phyloP scores from a whole-genome alignment of 2,113 vertebrate genomes.

The Sinocyclocheilus anophthalmus region DNA sequence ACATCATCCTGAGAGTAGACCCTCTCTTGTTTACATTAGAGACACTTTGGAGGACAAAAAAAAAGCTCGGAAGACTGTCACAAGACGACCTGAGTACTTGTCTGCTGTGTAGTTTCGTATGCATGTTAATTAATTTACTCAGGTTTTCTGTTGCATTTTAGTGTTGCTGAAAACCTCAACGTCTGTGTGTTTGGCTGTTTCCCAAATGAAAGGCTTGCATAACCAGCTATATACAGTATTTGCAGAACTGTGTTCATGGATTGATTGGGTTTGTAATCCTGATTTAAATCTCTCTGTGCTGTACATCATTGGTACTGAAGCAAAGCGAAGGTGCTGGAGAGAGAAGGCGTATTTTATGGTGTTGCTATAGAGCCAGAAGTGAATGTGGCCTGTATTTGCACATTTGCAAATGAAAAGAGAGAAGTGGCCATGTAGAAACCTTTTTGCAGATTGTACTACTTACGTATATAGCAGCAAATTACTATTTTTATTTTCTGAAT shows the following conservation, averaged over 20 bases:
- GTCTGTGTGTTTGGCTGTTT: not conserved
- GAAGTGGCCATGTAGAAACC: not conserved
- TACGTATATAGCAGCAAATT: too few species aligned
- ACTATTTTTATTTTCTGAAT: not conserved
- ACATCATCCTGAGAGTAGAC: slow-evolving; percentile 8
- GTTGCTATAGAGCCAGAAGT: slow-evolving; percentile 3
- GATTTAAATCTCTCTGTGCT: slow-evolving; percentile 9
- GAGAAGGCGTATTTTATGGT: slow-evolving; percentile 2
- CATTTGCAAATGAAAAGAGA: slow-evolving; percentile 41
- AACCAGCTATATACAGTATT: slow-evolving; percentile 9
- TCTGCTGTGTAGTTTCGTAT: too few species aligned
- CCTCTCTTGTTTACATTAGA: slow-evolving; percentile 7
- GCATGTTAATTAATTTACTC: not conserved
- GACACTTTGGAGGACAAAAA: not conserved
- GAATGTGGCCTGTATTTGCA: slow-evolving; percentile 21
- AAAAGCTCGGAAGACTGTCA: slow-evolving; percentile 12
- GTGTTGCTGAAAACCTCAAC: not conserved
- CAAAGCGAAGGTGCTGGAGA: not conserved
- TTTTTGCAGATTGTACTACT: not conserved
- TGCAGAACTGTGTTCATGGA: slow-evolving; percentile 16
- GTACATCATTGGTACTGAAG: slow-evolving; percentile 19
- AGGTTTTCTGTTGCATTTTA: not conserved
- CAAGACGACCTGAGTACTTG: too few species aligned
- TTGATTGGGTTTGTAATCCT: slow-evolving; percentile 20
- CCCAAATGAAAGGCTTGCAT: not conserved